Base-by-base conservation (phyloP, 2,797 vertebrate species). In the Hybognathus amarus region DNA sequence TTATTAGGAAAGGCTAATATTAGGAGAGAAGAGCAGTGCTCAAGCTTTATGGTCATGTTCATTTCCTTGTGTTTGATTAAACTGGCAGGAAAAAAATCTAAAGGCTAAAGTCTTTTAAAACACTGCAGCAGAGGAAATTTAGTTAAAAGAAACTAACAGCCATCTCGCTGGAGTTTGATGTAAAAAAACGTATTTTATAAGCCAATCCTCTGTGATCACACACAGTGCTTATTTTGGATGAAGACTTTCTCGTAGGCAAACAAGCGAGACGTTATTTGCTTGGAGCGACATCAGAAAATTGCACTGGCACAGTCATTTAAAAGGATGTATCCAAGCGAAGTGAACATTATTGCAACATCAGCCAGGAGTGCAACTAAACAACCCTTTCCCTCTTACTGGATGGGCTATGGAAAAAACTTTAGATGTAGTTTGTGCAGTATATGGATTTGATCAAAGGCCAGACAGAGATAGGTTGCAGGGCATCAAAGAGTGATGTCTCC, bases 1-100 rank as follows among this genome's bases (percentile, higher is more conserved):
- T 76, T 59, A 76, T 76, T 76, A 36, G 54, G 33, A 36, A 59
- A 40, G 22, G 73, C 22, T 76, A 76, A 76, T 59, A n/a, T n/a
- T n/a, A 36, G 73, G 15, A 59, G 52, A 42, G 36, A 76, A 76
- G 52, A 59, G 36, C 33, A 40, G n/a, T 24, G 22, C n/a, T 18
- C 52, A 76, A 76, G 73, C 52, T 40, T 59, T 59, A 11, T 76
- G 59, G 33, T 59, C n/a, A 59, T 59, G 52, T 59, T 59, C 4
- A 59, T 42, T 40, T 59, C 3, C 17, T 77, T 2, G 11, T 27
- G 38, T 77, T 77, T 77, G 24, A 63, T 77, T 47, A 13, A 77
- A 18, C 22, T 63, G 36, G 7, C 22, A 17, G 33, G 12, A 50
- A 50, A 30, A 67, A 3, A 3, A 4, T 20, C 38, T 13, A 18